Conservation (phyloP, 2,888 invertebrate species). For the Petrolisthes manimaculis region DNA sequence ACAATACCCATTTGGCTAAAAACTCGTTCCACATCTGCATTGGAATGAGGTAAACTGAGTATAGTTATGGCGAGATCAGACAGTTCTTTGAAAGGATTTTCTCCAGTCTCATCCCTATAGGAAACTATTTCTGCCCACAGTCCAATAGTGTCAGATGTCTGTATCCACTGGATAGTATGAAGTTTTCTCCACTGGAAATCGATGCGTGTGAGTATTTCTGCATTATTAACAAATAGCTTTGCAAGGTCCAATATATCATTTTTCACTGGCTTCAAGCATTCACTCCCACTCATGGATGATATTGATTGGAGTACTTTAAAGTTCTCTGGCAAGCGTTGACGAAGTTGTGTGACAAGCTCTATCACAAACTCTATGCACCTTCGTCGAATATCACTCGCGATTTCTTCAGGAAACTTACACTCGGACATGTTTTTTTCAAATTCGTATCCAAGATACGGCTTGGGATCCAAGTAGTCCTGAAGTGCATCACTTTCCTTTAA, state of each 20-base stretch:
- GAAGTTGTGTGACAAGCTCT: constrained; percentile 18
- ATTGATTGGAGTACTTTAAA: no score
- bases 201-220: no score
- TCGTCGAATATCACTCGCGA: constrained; percentile 17
- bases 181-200: no score
- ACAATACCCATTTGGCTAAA: no score
- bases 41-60: constrained; percentile 18
- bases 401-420: constrained; percentile 16
- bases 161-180: no score
- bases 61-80: constrained; percentile 1
- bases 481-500: no score
- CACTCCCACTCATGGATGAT: no score
- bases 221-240: no score
- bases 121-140: no score
- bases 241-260: no score
- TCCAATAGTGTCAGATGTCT: no score
- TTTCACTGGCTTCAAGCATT: no score
- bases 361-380: constrained; percentile 13
- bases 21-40: constrained; percentile 30
- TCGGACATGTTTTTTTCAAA: constrained; percentile 23
- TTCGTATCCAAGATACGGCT: constrained; percentile 16
- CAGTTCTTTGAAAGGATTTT: constrained; percentile 23
- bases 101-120: constrained; percentile 31
- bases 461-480: constrained; percentile 18
- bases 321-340: constrained; percentile 16